A percentile compares a stretch with the other conserved stretches of the same genome.
Evolutionary conservation across 2,797 vertebrate species (phyloP).

Genomic region (Pagetopsis macropterus): DNA sequence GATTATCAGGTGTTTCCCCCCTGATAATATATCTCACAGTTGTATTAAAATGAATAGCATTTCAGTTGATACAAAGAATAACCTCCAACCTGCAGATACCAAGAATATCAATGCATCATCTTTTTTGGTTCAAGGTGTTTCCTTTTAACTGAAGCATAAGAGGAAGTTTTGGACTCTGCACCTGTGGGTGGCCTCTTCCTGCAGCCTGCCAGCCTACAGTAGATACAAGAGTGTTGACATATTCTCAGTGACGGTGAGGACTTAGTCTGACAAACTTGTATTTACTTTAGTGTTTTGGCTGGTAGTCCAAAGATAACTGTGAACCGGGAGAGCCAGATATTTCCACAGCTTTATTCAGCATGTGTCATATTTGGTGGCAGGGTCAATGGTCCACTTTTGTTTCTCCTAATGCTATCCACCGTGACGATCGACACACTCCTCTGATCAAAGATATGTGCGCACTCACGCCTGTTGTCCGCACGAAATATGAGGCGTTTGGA

Average conservation of each 20-base stretch:
- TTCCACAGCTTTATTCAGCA: conserved; percentile 49
- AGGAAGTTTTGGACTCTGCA: conserved; percentile 1
- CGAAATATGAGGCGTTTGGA: conserved; percentile 54
- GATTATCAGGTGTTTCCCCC: background rate
- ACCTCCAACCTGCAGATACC: background rate
- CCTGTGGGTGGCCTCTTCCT: conserved; percentile 43
- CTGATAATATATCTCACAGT: background rate
- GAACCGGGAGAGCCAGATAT: conserved; percentile 71
- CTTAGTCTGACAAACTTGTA: conserved; percentile 50
- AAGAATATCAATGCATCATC: background rate
- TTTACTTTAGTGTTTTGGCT: conserved; percentile 3
- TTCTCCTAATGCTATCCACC: conserved; percentile 45
- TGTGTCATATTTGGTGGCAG: conserved; percentile 47
- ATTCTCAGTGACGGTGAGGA: conserved; percentile 26
- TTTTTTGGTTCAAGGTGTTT: background rate
- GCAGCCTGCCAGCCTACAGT: conserved; percentile 42
- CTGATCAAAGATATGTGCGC: conserved; percentile 49
- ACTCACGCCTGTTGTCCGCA: conserved; percentile 25
- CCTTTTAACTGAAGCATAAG: background rate
- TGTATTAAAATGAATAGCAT: background rate
- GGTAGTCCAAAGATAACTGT: background rate
- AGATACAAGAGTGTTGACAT: conserved; percentile 58
- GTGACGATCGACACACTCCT: conserved; percentile 43
- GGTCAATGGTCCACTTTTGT: conserved; percentile 37
- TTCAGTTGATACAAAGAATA: background rate